Percentiles rank a stretch among this genome's conserved stretches.
These are phyloP conservation scores for Rotaria macrura DNA, from an alignment of 2,888 invertebrate genomes.

Conservation along the genomic window DNA sequence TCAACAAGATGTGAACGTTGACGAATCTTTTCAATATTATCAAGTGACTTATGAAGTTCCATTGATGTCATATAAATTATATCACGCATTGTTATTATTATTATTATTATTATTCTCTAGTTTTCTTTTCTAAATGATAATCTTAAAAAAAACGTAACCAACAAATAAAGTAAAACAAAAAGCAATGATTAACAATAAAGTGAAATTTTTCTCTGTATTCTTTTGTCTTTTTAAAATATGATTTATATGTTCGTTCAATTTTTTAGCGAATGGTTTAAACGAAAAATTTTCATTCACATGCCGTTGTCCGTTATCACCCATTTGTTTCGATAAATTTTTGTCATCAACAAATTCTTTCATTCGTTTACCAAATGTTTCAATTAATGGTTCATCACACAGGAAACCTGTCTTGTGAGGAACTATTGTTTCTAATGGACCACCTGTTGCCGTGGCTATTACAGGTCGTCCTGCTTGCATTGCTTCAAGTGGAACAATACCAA, in stretches of 20 bases:
- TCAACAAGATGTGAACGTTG: neutral
- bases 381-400: slow-evolving; percentile 60
- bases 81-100: neutral
- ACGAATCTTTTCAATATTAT: slow-evolving; percentile 1
- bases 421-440: slow-evolving; percentile 81
- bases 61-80: neutral
- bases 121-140: no score
- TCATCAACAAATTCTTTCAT: slow-evolving; percentile 63
- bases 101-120: no score
- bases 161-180: neutral
- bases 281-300: slow-evolving; percentile 71
- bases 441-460: slow-evolving; percentile 84
- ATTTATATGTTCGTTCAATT: neutral
- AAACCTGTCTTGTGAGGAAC: slow-evolving; percentile 63
- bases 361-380: slow-evolving; percentile 64
- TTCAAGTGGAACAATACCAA: slow-evolving; percentile 96
- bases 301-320: slow-evolving; percentile 65
- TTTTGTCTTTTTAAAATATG: neutral
- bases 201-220: neutral
- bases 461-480: slow-evolving; percentile 87
- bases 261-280: slow-evolving; percentile 61
- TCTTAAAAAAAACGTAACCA: neutral
- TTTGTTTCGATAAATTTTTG: slow-evolving; percentile 56
- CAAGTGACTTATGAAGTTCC: neutral
- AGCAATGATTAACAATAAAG: neutral